These are phyloP conservation scores for Halesus radiatus DNA, from an alignment of 1,140 invertebrate species.

Conservation along the genomic window DNA sequence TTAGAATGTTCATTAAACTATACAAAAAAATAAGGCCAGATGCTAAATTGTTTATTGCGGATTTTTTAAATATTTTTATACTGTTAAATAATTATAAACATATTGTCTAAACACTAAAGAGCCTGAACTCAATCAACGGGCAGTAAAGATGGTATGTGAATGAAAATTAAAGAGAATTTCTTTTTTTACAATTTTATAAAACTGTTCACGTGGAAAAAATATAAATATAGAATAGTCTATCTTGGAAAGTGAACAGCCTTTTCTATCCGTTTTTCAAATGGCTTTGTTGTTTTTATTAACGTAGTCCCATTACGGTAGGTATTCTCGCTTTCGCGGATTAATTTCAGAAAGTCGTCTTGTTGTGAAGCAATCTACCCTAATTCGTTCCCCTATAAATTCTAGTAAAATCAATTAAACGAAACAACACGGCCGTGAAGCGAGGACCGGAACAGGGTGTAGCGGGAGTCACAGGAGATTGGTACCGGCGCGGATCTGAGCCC, in stretches of 20 bases:
- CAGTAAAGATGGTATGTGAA: too few relatives aligned
- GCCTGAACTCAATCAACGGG: too few relatives aligned
- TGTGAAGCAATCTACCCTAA: neutral
- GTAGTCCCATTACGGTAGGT: neutral
- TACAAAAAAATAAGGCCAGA: too few relatives aligned
- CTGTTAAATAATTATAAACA: too few relatives aligned
- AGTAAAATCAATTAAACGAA: constrained; percentile 21
- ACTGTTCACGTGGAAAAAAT: too few relatives aligned
- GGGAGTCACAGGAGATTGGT: neutral
- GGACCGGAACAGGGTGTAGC: neutral
- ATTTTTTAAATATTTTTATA: too few relatives aligned
- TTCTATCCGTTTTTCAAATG: neutral
- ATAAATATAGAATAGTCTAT: too few relatives aligned
- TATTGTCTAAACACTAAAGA: too few relatives aligned
- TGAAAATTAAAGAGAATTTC: too few relatives aligned
- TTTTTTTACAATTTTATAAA: too few relatives aligned
- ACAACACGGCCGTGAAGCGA: neutral
- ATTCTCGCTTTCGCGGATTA: neutral
- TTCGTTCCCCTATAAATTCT: neutral
- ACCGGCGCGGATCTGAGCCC: neutral
- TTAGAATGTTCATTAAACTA: too few relatives aligned
- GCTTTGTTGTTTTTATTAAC: neutral
- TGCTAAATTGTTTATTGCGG: too few relatives aligned
- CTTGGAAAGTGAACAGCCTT: neutral
- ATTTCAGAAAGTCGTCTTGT: neutral